Conservation (phyloP, 1,140 invertebrate species). For the Dreissena polymorpha region DNA sequence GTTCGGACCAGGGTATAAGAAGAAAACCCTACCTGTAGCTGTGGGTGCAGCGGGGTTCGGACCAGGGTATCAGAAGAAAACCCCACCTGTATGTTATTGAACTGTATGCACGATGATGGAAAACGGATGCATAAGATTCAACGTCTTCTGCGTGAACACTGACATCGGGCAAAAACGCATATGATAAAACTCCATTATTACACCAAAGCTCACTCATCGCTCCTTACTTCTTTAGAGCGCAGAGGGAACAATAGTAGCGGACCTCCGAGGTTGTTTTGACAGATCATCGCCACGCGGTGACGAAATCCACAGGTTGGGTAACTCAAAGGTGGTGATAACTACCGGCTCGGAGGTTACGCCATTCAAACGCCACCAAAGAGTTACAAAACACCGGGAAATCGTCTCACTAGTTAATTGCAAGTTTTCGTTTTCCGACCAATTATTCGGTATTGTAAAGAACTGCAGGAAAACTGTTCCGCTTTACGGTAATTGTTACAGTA, state of each 20-base stretch:
- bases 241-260: background rate
- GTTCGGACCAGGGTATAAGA: too few relatives aligned
- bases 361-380: conserved; percentile 14
- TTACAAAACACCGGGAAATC: conserved; percentile 47
- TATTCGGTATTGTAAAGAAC: conserved; percentile 41
- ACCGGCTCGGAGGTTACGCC: conserved; percentile 11
- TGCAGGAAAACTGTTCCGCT: conserved; percentile 37
- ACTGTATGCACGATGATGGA: too few relatives aligned
- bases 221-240: too few relatives aligned
- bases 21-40: too few relatives aligned
- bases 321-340: background rate
- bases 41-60: too few relatives aligned
- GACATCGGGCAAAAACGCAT: too few relatives aligned
- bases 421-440: conserved; percentile 49
- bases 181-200: too few relatives aligned
- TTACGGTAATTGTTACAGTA: conserved; percentile 17
- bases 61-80: too few relatives aligned
- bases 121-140: too few relatives aligned
- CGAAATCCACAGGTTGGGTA: conserved; percentile 35
- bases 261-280: conserved; percentile 50
- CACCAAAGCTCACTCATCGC: too few relatives aligned
- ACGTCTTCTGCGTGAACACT: too few relatives aligned
- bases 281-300: conserved; percentile 44
- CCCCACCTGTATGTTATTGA: too few relatives aligned
- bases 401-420: conserved; percentile 51